Conservation (phyloP, 1,140 invertebrate genomes). For the Drosophila ironensis region DNA sequence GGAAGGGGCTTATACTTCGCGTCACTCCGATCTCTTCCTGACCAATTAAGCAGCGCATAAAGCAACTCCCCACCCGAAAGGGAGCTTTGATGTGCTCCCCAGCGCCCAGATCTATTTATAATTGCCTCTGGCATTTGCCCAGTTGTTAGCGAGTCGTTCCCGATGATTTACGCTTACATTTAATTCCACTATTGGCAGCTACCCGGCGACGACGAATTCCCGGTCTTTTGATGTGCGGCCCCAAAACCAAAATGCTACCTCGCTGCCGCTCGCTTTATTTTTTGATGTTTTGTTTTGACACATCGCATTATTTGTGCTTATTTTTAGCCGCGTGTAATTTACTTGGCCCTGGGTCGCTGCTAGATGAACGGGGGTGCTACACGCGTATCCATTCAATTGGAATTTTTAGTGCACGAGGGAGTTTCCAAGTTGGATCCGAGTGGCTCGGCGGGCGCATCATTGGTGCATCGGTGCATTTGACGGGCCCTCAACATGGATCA, state of each 20-base stretch:
- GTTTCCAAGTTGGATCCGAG: slow-evolving; percentile 4
- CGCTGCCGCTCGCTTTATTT: slow-evolving; percentile 18
- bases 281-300: slow-evolving; percentile 79
- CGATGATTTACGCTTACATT: slow-evolving; percentile 70
- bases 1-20: not conserved
- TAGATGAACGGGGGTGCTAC: not conserved
- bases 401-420: slow-evolving; percentile 50
- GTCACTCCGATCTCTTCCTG: slow-evolving; percentile 13
- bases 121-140: slow-evolving; percentile 54
- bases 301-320: slow-evolving; percentile 72
- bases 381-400: slow-evolving; percentile 42
- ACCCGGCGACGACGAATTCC: slow-evolving; percentile 36
- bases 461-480: slow-evolving; percentile 62
- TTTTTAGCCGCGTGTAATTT: slow-evolving; percentile 65
- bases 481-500: slow-evolving; percentile 67
- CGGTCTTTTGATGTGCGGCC: slow-evolving; percentile 61
- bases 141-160: slow-evolving; percentile 49
- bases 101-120: slow-evolving; percentile 55
- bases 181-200: slow-evolving; percentile 75
- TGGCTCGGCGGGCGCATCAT: slow-evolving; percentile 38
- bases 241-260: slow-evolving; percentile 5
- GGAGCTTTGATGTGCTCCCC: slow-evolving; percentile 22
- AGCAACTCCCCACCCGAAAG: slow-evolving; percentile 1
- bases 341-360: slow-evolving; percentile 37
- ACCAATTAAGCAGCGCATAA: slow-evolving; percentile 29